Conservation (phyloP, 1,140 invertebrate genomes). For the Radopholus similis region DNA sequence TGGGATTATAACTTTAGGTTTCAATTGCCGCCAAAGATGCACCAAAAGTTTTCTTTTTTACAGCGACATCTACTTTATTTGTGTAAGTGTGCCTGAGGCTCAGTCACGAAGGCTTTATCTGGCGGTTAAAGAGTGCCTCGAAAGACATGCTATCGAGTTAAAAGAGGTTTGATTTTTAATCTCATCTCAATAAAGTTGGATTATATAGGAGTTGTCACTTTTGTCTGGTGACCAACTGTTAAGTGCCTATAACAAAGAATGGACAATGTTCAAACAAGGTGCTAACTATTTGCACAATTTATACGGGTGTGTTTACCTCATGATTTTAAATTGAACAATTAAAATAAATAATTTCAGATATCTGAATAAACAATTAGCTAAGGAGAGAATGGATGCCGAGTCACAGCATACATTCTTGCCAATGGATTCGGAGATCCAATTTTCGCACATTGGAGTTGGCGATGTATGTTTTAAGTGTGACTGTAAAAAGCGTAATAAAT, state of each 20-base stretch:
- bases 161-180: constrained; percentile 1
- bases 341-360: constrained; percentile 41
- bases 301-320: constrained; percentile 36
- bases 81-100: constrained; percentile 49
- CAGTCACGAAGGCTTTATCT: constrained; percentile 37
- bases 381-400: constrained; percentile 27
- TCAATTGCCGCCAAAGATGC: constrained; percentile 14
- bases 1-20: constrained; percentile 51
- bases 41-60: constrained; percentile 22
- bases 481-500: constrained; percentile 5
- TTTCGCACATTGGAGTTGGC: constrained; percentile 35
- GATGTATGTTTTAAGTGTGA: constrained; percentile 19
- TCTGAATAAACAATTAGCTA: constrained; percentile 49
- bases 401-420: constrained; percentile 27
- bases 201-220: constrained; percentile 3
- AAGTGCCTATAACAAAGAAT: constrained; percentile 43
- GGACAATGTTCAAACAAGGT: constrained; percentile 40
- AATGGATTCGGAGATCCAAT: constrained; percentile 11
- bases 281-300: constrained; percentile 42
- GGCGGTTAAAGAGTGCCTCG: constrained; percentile 30
- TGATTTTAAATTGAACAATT: constrained; percentile 15
- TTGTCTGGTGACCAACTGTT: constrained; percentile 26
- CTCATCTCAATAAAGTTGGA: not conserved
- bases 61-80: constrained; percentile 51
- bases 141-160: constrained; percentile 22